phyloP scores from a whole-genome alignment of 1,140 invertebrate species.

The Himalopsyche phryganea region DNA sequence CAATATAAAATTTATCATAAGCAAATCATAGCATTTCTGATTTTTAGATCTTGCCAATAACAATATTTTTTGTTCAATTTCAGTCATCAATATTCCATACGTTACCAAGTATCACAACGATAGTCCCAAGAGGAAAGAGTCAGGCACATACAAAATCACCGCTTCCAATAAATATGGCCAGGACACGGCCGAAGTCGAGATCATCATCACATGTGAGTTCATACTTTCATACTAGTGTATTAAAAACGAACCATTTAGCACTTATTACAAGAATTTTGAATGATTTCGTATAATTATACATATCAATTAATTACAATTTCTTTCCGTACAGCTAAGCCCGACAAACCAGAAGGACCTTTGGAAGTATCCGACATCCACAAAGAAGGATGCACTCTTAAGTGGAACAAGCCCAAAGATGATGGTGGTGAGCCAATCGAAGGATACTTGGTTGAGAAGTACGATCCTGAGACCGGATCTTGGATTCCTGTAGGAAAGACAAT shows the following conservation, averaged over 20 bases:
- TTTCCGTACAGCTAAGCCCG: constrained; percentile 71
- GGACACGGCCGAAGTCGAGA: constrained; percentile 87
- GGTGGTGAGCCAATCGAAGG: constrained; percentile 92
- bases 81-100: constrained; percentile 83
- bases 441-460: constrained; percentile 95
- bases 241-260: not conserved
- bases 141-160: constrained; percentile 80
- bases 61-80: constrained; percentile 37
- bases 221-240: not conserved
- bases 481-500: constrained; percentile 78
- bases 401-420: constrained; percentile 97
- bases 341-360: constrained; percentile 89
- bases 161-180: constrained; percentile 83
- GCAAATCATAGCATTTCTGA: too few relatives aligned
- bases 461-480: constrained; percentile 87
- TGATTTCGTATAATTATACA: too few relatives aligned
- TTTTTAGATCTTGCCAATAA: too few relatives aligned
- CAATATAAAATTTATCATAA: too few relatives aligned
- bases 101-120: constrained; percentile 81
- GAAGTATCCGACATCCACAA: constrained; percentile 94
- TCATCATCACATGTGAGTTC: constrained; percentile 80
- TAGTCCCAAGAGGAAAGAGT: constrained; percentile 78
- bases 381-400: constrained; percentile 92
- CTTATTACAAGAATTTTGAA: not conserved
- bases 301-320: constrained; percentile 25